A percentile compares a stretch with the other conserved stretches of the same genome.
Evolutionary conservation across 2,888 invertebrate genomes (phyloP).

Genomic region (Cristatella mucedo): DNA sequence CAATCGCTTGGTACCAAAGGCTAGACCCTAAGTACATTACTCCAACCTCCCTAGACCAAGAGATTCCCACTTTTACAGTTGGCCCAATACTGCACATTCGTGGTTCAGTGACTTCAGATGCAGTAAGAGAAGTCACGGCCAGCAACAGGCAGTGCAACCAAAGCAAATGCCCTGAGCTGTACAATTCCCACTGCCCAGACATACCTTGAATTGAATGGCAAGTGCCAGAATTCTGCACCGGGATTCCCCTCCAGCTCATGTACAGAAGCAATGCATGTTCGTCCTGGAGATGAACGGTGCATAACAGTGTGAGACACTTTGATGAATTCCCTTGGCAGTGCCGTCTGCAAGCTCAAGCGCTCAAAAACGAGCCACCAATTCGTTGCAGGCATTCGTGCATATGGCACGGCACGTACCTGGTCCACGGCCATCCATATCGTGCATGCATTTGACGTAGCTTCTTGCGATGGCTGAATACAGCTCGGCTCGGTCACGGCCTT

Average conservation of each 20-base stretch:
- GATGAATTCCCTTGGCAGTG: not conserved
- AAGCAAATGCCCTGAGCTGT: no score
- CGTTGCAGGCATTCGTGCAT: not conserved
- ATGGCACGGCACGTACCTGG: slow-evolving; percentile 15
- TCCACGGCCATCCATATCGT: slow-evolving; percentile 22
- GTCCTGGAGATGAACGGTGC: not conserved
- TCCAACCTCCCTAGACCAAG: no score
- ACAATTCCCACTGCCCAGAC: no score
- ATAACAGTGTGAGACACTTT: not conserved
- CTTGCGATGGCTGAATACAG: slow-evolving; percentile 17
- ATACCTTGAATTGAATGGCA: slow-evolving; percentile 3
- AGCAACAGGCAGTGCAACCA: no score
- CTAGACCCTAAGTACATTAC: no score
- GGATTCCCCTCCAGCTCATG: not conserved
- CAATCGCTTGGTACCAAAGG: no score
- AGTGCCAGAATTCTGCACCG: not conserved
- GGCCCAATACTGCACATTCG: no score
- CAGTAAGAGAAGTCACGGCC: no score
- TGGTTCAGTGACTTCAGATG: no score
- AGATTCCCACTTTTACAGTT: no score
- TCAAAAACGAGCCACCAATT: not conserved
- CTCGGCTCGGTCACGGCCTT: no score
- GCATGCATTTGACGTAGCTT: slow-evolving; percentile 21
- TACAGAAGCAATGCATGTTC: not conserved
- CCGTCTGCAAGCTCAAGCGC: not conserved